Conservation (phyloP, 2,888 invertebrate species). For the Cosmia pyralina region DNA sequence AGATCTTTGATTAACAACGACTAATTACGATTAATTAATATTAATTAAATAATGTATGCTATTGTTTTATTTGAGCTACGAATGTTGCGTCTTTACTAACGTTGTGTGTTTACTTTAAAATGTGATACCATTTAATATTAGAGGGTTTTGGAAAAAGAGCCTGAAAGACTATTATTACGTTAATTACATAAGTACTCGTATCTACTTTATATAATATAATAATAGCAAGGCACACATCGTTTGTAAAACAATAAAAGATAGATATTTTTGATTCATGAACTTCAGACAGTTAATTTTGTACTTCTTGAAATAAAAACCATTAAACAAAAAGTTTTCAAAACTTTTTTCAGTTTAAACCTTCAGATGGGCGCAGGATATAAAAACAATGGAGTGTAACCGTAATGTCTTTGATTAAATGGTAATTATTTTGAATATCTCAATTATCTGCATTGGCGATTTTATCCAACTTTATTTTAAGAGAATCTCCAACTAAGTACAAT, state of each 20-base stretch:
- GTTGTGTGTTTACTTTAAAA: conserved; percentile 7
- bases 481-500: background rate
- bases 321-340: conserved; percentile 37
- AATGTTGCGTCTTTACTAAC: conserved; percentile 1
- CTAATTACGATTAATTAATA: too few relatives aligned
- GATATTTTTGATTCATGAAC: background rate
- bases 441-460: conserved; percentile 59
- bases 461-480: background rate
- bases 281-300: background rate
- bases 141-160: background rate
- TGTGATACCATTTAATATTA: background rate
- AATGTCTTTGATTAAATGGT: conserved; percentile 62
- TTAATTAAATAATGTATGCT: background rate
- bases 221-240: background rate
- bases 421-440: conserved; percentile 57
- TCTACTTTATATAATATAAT: background rate
- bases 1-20: background rate
- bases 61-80: background rate
- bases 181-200: too few relatives aligned
- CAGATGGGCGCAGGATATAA: conserved; percentile 44
- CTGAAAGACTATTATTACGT: background rate
- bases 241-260: background rate
- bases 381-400: conserved; percentile 50
- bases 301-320: background rate
- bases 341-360: conserved; percentile 52